Conservation (phyloP, 35 echinoderm and acorn worm species). For the Ophioderma brevispina region DNA sequence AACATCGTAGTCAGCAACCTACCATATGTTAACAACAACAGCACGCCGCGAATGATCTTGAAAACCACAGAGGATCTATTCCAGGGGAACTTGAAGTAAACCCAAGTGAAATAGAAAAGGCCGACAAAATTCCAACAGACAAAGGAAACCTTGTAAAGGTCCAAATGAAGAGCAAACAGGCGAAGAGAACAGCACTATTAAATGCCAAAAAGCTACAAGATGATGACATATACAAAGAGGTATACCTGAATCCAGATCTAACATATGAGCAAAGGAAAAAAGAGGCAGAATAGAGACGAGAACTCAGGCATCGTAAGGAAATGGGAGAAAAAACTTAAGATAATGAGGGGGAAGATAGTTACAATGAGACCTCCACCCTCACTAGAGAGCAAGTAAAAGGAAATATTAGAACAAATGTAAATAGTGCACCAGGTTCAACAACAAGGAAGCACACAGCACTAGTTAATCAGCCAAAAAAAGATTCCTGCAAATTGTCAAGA, state of each 20-base stretch:
- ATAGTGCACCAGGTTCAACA: neutral
- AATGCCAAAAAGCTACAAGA: neutral
- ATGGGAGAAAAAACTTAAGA: neutral
- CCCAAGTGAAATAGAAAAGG: neutral
- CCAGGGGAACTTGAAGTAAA: neutral
- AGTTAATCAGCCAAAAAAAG: neutral
- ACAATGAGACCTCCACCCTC: neutral
- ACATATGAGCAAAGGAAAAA: too few species aligned
- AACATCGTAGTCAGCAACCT: slow-evolving; percentile 12
- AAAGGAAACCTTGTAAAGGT: too few species aligned
- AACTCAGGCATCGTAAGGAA: neutral
- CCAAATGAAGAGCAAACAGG: neutral
- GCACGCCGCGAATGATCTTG: neutral
- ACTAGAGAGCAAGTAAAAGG: neutral
- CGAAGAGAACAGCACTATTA: neutral
- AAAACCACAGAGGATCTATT: neutral
- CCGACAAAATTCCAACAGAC: neutral
- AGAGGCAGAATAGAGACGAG: neutral
- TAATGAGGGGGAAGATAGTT: neutral
- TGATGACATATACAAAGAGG: slow-evolving; percentile 10
- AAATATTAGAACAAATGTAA: neutral
- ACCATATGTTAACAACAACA: neutral
- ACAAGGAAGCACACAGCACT: neutral
- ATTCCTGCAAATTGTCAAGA: neutral
- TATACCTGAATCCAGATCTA: neutral